These are phyloP conservation scores for Lepidocolaptes lacrymiger DNA, from an alignment of 2,797 vertebrate genomes.

Conservation along the genomic window DNA sequence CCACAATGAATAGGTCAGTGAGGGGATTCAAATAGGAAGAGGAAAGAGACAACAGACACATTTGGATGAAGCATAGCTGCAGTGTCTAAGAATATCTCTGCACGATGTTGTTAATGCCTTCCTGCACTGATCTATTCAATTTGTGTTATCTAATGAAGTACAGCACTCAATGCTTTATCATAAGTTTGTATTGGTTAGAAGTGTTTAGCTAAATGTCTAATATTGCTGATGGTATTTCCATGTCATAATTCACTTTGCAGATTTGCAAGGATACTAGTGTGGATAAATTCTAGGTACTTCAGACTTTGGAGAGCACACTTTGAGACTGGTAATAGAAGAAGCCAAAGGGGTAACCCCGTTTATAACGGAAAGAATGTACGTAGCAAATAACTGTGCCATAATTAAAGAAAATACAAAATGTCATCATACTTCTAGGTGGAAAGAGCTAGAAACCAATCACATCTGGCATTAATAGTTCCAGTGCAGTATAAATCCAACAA, in stretches of 20 bases:
- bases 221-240: neutral
- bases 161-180: neutral
- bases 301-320: neutral
- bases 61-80: neutral
- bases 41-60: neutral
- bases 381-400: conserved; percentile 83
- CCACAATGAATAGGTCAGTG: neutral
- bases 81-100: neutral
- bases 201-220: neutral
- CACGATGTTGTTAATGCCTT: neutral
- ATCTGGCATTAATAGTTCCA: conserved; percentile 79
- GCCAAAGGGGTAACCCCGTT: conserved; percentile 75
- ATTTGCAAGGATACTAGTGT: conserved; percentile 14
- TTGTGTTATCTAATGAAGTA: neutral
- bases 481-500: conserved; percentile 67
- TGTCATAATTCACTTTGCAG: neutral
- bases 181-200: neutral
- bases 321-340: conserved; percentile 74
- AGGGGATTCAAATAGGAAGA: neutral
- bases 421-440: conserved; percentile 75
- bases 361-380: conserved; percentile 74
- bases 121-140: neutral
- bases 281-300: conserved; percentile 34
- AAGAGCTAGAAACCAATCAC: conserved; percentile 82
- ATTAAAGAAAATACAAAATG: conserved; percentile 87